These are phyloP conservation scores for Rhinolophus sinicus DNA, from an alignment of 2,113 vertebrate species.

Conservation along the genomic window DNA sequence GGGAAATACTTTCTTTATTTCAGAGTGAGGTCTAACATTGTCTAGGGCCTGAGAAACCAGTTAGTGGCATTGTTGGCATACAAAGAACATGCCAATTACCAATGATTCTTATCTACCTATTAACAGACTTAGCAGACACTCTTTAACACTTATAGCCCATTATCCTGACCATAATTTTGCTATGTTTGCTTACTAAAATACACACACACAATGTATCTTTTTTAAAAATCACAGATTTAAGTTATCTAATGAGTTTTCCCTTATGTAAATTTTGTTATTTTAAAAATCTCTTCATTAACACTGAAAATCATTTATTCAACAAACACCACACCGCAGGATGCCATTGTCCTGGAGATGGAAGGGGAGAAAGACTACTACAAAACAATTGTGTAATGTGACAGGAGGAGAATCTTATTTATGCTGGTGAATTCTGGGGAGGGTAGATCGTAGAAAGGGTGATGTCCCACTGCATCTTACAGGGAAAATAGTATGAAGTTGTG, in stretches of 20 bases:
- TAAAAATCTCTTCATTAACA: neutral
- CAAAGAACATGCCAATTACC: slow-evolving; percentile 61
- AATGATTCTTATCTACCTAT: slow-evolving; percentile 64
- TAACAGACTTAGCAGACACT: slow-evolving; percentile 34
- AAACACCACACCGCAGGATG: neutral
- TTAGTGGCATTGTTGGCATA: slow-evolving; percentile 33
- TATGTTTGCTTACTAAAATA: slow-evolving; percentile 56
- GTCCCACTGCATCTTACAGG: neutral
- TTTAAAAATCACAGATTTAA: neutral
- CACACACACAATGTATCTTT: neutral
- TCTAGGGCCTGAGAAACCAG: slow-evolving; percentile 62
- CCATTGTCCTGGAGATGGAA: neutral
- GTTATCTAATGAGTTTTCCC: neutral
- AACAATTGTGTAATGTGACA: neutral
- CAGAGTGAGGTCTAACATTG: slow-evolving; percentile 25
- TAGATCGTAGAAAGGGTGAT: neutral
- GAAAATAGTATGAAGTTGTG: neutral
- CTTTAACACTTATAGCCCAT: neutral
- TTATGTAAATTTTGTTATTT: neutral
- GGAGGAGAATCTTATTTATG: neutral
- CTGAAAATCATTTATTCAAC: neutral
- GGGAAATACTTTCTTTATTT: slow-evolving; percentile 43
- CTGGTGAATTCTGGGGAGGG: neutral
- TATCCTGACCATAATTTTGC: slow-evolving; percentile 57
- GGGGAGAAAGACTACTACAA: neutral